A percentile compares a stretch with the other conserved stretches of the same genome.
phyloP scores from a whole-genome alignment of 1,140 invertebrate species.

The Nautilus pompilius region DNA sequence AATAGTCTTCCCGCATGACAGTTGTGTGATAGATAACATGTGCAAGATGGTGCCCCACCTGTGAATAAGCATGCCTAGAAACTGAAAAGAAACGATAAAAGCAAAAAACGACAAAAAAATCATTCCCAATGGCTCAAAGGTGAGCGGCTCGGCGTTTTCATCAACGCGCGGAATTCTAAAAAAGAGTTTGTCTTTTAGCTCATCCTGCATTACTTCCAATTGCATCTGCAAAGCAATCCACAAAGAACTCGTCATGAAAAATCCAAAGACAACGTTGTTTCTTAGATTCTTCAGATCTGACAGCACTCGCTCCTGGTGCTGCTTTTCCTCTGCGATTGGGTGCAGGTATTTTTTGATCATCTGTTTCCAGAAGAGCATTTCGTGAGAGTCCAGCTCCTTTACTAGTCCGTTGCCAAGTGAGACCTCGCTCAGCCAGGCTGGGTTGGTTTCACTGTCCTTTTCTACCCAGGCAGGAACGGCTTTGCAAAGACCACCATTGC shows the following conservation, averaged over 20 bases:
- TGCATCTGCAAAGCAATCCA: slow-evolving; percentile 97
- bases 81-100: slow-evolving; percentile 63
- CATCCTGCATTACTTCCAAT: slow-evolving; percentile 78
- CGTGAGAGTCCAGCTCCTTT: slow-evolving; percentile 49
- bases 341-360: slow-evolving; percentile 40
- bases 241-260: slow-evolving; percentile 96
- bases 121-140: slow-evolving; percentile 55
- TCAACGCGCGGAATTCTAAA: slow-evolving; percentile 57
- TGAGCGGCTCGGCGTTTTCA: slow-evolving; percentile 11
- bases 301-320: slow-evolving; percentile 55
- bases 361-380: slow-evolving; percentile 41
- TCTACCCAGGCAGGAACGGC: slow-evolving; percentile 11
- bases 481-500: background rate
- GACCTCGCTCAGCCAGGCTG: slow-evolving; percentile 24
- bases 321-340: slow-evolving; percentile 36
- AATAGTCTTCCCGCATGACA: slow-evolving; percentile 68
- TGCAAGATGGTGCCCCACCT: slow-evolving; percentile 94
- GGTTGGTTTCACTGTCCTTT: slow-evolving; percentile 24
- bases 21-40: slow-evolving; percentile 91
- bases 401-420: slow-evolving; percentile 76
- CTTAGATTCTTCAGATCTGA: slow-evolving; percentile 85
- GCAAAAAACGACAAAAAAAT: slow-evolving; percentile 58
- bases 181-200: slow-evolving; percentile 69
- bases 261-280: slow-evolving; percentile 90
- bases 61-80: slow-evolving; percentile 59